Evolutionary conservation across 2,113 vertebrate species (phyloP).

Genomic region (Xiphophorus maculatus): DNA sequence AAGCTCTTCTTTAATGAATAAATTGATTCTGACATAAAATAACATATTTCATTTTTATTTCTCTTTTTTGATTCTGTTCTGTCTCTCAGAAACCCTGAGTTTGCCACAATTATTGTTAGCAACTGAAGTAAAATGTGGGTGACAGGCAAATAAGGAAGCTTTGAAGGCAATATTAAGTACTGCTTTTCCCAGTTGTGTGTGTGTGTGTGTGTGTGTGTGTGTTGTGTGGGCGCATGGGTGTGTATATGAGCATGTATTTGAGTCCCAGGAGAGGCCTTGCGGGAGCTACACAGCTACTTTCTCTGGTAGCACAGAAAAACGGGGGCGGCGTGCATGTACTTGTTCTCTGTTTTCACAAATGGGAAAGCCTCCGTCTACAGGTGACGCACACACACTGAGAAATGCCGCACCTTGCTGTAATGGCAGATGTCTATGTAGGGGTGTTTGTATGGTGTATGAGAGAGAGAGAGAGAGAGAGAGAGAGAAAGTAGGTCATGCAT

Average conservation of each 20-base stretch:
- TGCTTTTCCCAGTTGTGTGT: conserved; percentile 7
- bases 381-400: conserved; percentile 36
- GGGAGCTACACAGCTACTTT: conserved; percentile 39
- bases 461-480: neutral
- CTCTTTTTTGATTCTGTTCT: conserved; percentile 3
- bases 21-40: conserved; percentile 12
- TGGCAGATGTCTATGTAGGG: conserved; percentile 25
- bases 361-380: conserved; percentile 63
- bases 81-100: conserved; percentile 30
- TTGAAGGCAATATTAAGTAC: conserved; percentile 52
- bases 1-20: neutral
- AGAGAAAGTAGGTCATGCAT: conserved; percentile 73
- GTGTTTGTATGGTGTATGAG: neutral
- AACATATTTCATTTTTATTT: neutral
- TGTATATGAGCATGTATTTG: conserved; percentile 15
- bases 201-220: conserved; percentile 9
- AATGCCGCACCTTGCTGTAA: conserved; percentile 32
- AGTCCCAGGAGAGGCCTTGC: conserved; percentile 57
- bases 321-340: conserved; percentile 59
- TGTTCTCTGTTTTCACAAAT: conserved; percentile 55
- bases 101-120: conserved; percentile 39
- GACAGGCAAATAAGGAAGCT: conserved; percentile 44
- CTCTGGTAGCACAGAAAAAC: conserved; percentile 49
- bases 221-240: conserved; percentile 6
- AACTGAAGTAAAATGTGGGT: conserved; percentile 46